Evolutionary conservation across 2,888 invertebrate species (phyloP), one percentile per base, ranked within the genome.

Genomic region (Eupithecia inturbata): DNA sequence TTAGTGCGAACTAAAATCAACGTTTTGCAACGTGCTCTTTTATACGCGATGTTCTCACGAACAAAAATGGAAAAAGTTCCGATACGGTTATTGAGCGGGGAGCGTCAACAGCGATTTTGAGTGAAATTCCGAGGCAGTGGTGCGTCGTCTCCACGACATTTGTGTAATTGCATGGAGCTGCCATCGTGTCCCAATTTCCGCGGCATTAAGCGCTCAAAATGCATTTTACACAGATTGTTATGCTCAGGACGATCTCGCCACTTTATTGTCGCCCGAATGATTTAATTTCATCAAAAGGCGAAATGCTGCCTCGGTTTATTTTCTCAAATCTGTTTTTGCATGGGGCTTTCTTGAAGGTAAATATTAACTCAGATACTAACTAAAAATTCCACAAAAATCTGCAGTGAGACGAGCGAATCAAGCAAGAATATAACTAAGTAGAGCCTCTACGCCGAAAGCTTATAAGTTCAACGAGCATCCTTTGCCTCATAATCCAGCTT

Each of bases 201-300:
- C 85, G 83, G 86, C 91, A 91, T 91, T 92, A 89, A 90, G 86
- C 89, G 88, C 89, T 89, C 87, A 83, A 89, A 92, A 92, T 90
- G 91, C 91, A 91, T 92, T 91, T 91, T 84, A 87, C 88, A 82
- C 86, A 88, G 89, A 91, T 90, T 92, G 89, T 90, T 88, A 88
- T 83, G 88, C 85, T 88, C 84, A 83, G 83, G 87, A 85, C 85
- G 86, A 89, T 86, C 86, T 81, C 81, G 80, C 83, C 83, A 84
- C 84, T 88, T 89, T 87, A 87, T 87, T 84, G 85, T 87, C 80
- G 78, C 78, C 79, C 77, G 82, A 86, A 83, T 83, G 80, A 84
- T 86, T 84, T 79, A 80, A 83, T 82, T 82, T 77, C 64, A 79
- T 74, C 72, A 74, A 78, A 45, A 75, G 69, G 68, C 64, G 67